phyloP scores from a whole-genome alignment of 2,113 vertebrate species.

The Meleagris gallopavo region DNA sequence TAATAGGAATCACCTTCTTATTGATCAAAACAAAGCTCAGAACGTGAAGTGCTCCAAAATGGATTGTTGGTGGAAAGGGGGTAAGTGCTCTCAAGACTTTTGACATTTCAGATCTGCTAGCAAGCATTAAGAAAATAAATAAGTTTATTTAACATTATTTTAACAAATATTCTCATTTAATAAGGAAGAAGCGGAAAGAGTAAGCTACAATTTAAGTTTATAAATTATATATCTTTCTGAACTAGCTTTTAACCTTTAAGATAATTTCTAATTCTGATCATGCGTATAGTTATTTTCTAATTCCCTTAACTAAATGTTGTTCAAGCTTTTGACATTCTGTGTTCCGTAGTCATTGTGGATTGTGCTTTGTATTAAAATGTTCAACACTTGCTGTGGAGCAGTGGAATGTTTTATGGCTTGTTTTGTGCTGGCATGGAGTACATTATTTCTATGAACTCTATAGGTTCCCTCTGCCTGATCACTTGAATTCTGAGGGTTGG shows the following conservation, averaged over 20 bases:
- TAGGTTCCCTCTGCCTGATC: background rate
- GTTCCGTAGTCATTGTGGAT: rapidly evolving
- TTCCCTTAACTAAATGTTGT: background rate
- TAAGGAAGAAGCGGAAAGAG: background rate
- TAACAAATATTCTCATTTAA: background rate
- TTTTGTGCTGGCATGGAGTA: background rate
- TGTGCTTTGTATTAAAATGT: background rate
- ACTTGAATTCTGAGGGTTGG: background rate
- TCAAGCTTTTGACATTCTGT: background rate
- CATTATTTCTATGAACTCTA: too few relatives aligned
- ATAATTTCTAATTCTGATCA: background rate
- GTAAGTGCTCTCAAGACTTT: background rate
- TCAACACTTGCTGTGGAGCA: background rate
- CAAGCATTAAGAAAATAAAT: background rate
- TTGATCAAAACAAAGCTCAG: background rate
- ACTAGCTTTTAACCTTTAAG: background rate
- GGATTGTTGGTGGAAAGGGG: background rate
- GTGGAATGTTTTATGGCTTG: background rate
- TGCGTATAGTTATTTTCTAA: background rate
- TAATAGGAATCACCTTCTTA: background rate
- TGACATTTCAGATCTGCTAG: background rate
- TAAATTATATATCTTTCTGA: background rate
- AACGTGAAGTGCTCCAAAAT: background rate
- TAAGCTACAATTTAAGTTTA: background rate
- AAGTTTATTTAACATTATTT: too few relatives aligned